phyloP scores from a whole-genome alignment of 1,140 invertebrate species.

The Drosophila sp. region DNA sequence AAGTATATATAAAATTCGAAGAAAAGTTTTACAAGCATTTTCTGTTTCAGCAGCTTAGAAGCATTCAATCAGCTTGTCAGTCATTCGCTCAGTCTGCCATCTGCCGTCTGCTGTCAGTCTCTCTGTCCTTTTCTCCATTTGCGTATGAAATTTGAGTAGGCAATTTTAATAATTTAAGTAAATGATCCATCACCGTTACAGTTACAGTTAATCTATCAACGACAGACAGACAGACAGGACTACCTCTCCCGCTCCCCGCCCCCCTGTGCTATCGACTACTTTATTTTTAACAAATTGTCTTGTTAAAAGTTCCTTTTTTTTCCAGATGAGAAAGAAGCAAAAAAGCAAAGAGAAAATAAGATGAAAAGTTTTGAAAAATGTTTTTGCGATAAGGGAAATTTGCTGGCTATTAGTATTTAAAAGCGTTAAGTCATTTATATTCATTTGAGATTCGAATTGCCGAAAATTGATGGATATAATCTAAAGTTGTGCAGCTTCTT shows the following conservation, averaged over 20 bases:
- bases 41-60: conserved; percentile 36
- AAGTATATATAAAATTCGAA: background rate
- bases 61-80: conserved; percentile 63
- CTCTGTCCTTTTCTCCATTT: conserved; percentile 31
- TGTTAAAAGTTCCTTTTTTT: conserved; percentile 68
- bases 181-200: conserved; percentile 83
- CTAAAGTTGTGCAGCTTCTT: conserved; percentile 34
- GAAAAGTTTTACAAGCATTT: conserved; percentile 24
- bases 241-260: background rate
- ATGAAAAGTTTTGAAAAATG: conserved; percentile 71
- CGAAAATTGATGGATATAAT: conserved; percentile 35
- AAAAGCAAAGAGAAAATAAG: conserved; percentile 40
- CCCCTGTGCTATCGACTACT: conserved; percentile 33
- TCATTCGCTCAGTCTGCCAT: conserved; percentile 54
- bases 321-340: conserved; percentile 24
- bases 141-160: conserved; percentile 78
- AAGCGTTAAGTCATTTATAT: conserved; percentile 80
- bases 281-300: conserved; percentile 79
- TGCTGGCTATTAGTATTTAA: conserved; percentile 81
- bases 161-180: conserved; percentile 83
- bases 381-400: conserved; percentile 73
- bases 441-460: conserved; percentile 54
- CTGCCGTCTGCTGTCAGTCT: background rate
- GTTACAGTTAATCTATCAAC: conserved; percentile 82
- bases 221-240: conserved; percentile 38